Base-by-base conservation (phyloP, 2,888 invertebrate species). In the Quadriops clusia region DNA sequence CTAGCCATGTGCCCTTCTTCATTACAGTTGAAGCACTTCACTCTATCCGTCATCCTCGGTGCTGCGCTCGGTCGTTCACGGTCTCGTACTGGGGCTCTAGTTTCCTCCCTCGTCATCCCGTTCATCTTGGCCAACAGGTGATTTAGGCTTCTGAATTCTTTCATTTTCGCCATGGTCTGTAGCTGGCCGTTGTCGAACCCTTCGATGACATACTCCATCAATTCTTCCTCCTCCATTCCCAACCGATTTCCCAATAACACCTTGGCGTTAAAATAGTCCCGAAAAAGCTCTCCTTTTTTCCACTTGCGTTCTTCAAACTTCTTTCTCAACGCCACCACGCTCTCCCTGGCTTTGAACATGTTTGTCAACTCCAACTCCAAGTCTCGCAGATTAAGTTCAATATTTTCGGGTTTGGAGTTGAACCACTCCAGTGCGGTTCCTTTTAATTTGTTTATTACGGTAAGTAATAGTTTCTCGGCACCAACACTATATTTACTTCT, bases 151-250 rank as follows among this genome's bases (percentile, higher is more conserved):
- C 3, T 20, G 17, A 34, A 34, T 10, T 31, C 20, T 8, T 31
- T 32, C 25, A 34, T 32, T 15, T 31, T 32, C 2, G 34, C 34
- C 11, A 31, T 30, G 11, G 24, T 30, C 14, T 31, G 30, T 15
- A 34, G 12, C 13, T 15, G 7, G 5, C 10, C 5, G 17, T 34
- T 26, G 8, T 32, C 34, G 10, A 34, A 21, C 8, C 34, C 34
- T 18, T 34, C 31, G 8, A 33, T 33, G 7, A 34, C 8, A 17
- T 34, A 34, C 16, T 9, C 10, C 3, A 34, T 17, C 12, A 26
- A 13, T 17, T 34, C 31, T n/a, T 17, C 9, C 9, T 34, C 34
- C n/a, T 9, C 7, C 20, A 34, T 10, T 5, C 22, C 34, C 9
- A 32, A 5, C 27, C 9, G 25, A 17, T 34, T 34, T 11, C 26